phyloP scores from a whole-genome alignment of 2,888 invertebrate species.

The Patella ulyssiponensis region DNA sequence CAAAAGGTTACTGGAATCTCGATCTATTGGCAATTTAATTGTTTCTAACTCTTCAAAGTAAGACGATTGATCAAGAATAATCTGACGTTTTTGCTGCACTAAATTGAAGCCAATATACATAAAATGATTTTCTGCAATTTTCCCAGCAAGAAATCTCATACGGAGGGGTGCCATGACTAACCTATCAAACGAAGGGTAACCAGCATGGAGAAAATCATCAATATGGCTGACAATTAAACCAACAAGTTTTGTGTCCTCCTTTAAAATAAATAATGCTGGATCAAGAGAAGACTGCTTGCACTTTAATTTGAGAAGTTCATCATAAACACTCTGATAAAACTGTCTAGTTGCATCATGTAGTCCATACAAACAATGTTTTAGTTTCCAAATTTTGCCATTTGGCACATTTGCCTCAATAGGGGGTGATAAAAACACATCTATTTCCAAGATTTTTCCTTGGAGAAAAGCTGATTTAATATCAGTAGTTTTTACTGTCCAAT shows the following conservation, averaged over 20 bases:
- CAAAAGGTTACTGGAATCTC: not conserved
- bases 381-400: slow-evolving; percentile 29
- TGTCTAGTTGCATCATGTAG: slow-evolving; percentile 32
- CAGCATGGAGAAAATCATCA: slow-evolving; percentile 4
- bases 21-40: not conserved
- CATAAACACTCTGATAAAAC: slow-evolving; percentile 28
- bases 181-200: not conserved
- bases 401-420: slow-evolving; percentile 22
- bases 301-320: not conserved
- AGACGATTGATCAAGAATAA: not conserved
- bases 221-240: not conserved
- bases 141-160: not conserved
- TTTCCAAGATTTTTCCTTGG: slow-evolving; percentile 26
- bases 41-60: slow-evolving; percentile 5
- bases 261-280: not conserved
- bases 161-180: not conserved
- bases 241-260: not conserved
- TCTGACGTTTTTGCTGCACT: not conserved
- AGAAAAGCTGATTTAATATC: slow-evolving; percentile 32
- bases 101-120: not conserved
- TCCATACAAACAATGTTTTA: slow-evolving; percentile 31
- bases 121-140: not conserved
- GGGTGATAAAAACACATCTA: slow-evolving; percentile 26
- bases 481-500: slow-evolving; percentile 28
- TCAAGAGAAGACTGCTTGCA: not conserved